phyloP scores from a whole-genome alignment of 2,888 invertebrate genomes.

The Hydroisotoma schaefferi region DNA sequence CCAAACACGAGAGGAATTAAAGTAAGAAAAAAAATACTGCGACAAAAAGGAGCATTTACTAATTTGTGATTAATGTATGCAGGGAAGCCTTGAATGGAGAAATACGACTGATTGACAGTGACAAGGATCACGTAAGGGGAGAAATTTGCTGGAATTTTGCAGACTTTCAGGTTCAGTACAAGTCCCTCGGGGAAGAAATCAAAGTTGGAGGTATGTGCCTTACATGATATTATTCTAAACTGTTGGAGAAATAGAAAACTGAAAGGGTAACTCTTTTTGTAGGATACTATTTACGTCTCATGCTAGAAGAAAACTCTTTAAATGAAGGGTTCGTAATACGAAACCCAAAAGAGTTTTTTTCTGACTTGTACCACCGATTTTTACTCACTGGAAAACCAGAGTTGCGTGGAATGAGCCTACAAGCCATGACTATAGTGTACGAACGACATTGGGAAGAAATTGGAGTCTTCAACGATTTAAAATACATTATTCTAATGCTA shows the following conservation, averaged over 20 bases:
- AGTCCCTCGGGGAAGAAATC: conserved; percentile 91
- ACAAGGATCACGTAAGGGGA: conserved; percentile 73
- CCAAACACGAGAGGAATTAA: conserved; percentile 57
- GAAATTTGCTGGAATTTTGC: conserved; percentile 96
- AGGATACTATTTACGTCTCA: conserved; percentile 87
- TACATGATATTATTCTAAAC: neutral
- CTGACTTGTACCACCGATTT: conserved; percentile 96
- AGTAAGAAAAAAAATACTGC: conserved; percentile 55
- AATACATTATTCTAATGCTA: conserved; percentile 91
- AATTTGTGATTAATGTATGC: conserved; percentile 6
- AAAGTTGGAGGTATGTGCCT: conserved; percentile 72
- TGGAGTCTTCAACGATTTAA: conserved; percentile 93
- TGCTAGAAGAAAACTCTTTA: conserved; percentile 78
- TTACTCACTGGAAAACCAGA: conserved; percentile 82
- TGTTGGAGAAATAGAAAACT: neutral
- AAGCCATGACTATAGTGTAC: conserved; percentile 97
- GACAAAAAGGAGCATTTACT: conserved; percentile 9
- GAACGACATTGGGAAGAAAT: conserved; percentile 94
- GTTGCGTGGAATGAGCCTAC: conserved; percentile 96
- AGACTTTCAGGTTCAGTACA: conserved; percentile 92
- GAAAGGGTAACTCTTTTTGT: neutral
- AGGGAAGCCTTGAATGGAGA: conserved; percentile 84
- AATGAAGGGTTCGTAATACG: conserved; percentile 58
- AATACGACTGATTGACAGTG: conserved; percentile 80
- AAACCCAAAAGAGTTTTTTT: conserved; percentile 75